Conservation (phyloP, 2,888 invertebrate genomes). For the Calliopum simillimum region DNA sequence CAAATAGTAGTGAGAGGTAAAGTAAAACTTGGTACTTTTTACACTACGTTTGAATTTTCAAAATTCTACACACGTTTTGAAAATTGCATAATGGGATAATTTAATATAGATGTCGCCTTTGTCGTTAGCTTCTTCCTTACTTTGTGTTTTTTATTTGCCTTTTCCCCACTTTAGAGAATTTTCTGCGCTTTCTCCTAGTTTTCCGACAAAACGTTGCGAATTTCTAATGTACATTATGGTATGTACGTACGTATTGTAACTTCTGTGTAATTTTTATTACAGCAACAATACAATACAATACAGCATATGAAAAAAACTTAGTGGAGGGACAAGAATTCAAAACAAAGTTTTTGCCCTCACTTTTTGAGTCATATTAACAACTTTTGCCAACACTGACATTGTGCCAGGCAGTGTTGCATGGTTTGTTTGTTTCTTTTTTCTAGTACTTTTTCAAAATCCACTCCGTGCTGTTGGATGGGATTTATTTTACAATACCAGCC, state of each 20-base stretch:
- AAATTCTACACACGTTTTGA: slow-evolving; percentile 53
- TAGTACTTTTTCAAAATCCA: slow-evolving; percentile 16
- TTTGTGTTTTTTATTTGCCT: background rate
- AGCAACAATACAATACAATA: slow-evolving; percentile 10
- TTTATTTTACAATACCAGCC: slow-evolving; percentile 23
- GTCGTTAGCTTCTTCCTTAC: slow-evolving; percentile 13
- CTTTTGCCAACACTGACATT: slow-evolving; percentile 14
- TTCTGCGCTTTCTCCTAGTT: background rate
- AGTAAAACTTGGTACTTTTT: background rate
- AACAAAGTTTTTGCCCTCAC: slow-evolving; percentile 24
- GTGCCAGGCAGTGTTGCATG: background rate
- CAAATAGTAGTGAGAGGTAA: background rate
- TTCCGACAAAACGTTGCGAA: slow-evolving; percentile 23
- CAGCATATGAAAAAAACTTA: slow-evolving; percentile 8
- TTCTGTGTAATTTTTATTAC: background rate
- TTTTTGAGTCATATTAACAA: slow-evolving; percentile 16
- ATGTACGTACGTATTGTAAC: background rate
- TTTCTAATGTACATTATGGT: slow-evolving; percentile 24
- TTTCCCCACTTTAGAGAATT: background rate
- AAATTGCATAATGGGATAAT: slow-evolving; percentile 58
- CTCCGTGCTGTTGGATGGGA: slow-evolving; percentile 7
- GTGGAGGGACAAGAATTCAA: no score
- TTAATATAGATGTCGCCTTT: slow-evolving; percentile 52
- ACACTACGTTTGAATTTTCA: slow-evolving; percentile 17
- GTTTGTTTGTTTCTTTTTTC: background rate